Percentiles rank a stretch among this genome's conserved stretches.
Conservation (phyloP, 2,797 vertebrate genomes). For the Mormyrops boulengeri region DNA sequence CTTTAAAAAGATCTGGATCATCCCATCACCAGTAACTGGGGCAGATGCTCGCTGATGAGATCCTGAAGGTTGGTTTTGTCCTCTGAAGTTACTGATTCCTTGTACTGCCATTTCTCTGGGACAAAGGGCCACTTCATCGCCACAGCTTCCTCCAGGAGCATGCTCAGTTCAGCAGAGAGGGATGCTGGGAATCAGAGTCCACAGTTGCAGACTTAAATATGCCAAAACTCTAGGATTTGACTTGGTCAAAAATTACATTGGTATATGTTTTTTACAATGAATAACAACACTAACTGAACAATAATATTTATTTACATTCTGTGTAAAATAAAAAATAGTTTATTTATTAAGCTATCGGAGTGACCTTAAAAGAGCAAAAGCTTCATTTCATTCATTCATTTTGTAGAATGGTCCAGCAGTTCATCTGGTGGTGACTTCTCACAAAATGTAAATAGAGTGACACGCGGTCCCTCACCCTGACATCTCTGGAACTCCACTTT, state of each 20-base stretch:
- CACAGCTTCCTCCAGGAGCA: conserved; percentile 79
- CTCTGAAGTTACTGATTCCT: conserved; percentile 62
- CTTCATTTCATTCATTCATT: not conserved
- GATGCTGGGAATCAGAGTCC: conserved; percentile 56
- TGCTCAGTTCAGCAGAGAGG: conserved; percentile 72
- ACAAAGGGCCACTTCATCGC: conserved; percentile 96
- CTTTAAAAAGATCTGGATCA: not conserved
- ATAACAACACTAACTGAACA: not conserved
- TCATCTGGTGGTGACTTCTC: not conserved
- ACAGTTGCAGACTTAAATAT: conserved; percentile 32
- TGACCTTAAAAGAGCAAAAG: not conserved
- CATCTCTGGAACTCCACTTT: conserved; percentile 48
- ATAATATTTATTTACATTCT: not conserved
- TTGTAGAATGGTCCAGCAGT: not conserved
- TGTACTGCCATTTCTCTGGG: conserved; percentile 95
- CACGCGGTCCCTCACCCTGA: conserved; percentile 64
- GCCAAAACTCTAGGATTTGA: conserved; percentile 15
- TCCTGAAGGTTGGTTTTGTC: conserved; percentile 91
- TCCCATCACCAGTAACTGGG: conserved; percentile 73
- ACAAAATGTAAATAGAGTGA: not conserved
- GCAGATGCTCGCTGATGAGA: conserved; percentile 64
- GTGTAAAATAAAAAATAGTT: not conserved
- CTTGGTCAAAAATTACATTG: not conserved
- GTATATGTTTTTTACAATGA: not conserved
- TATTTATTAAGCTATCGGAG: not conserved